phyloP scores from a whole-genome alignment of 2,888 invertebrate genomes.

The Dinocampus coccinellae region DNA sequence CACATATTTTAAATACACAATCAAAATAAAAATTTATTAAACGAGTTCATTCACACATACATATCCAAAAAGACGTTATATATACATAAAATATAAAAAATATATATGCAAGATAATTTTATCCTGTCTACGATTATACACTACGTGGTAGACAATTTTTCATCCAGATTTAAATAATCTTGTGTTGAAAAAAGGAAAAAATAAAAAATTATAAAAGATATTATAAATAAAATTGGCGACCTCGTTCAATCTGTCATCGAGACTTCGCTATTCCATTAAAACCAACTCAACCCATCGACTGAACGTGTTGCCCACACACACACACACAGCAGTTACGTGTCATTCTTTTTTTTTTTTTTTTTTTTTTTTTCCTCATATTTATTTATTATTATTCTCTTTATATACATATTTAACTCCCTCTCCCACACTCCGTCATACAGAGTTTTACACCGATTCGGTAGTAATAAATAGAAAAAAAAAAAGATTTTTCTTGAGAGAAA shows the following conservation, averaged over 20 bases:
- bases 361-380: slow-evolving; percentile 34
- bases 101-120: neutral
- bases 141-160: slow-evolving; percentile 13
- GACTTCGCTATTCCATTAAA: slow-evolving; percentile 37
- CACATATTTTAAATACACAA: neutral
- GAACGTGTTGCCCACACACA: slow-evolving; percentile 46
- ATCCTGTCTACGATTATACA: slow-evolving; percentile 4
- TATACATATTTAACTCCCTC: neutral
- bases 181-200: neutral
- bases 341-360: slow-evolving; percentile 10
- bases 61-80: neutral
- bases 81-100: neutral
- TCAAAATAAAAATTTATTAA: slow-evolving; percentile 1
- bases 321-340: slow-evolving; percentile 46
- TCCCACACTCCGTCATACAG: no score
- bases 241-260: slow-evolving; percentile 39
- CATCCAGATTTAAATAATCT: slow-evolving; percentile 27
- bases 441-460: slow-evolving; percentile 17
- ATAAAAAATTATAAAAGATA: slow-evolving; percentile 1
- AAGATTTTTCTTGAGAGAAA: slow-evolving; percentile 8
- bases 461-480: neutral
- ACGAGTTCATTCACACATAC: slow-evolving; percentile 3
- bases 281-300: slow-evolving; percentile 12
- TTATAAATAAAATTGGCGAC: slow-evolving; percentile 24
- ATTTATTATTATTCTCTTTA: no score